Base-by-base conservation (phyloP, 2,888 invertebrate genomes). In the Pinctada fucata region DNA sequence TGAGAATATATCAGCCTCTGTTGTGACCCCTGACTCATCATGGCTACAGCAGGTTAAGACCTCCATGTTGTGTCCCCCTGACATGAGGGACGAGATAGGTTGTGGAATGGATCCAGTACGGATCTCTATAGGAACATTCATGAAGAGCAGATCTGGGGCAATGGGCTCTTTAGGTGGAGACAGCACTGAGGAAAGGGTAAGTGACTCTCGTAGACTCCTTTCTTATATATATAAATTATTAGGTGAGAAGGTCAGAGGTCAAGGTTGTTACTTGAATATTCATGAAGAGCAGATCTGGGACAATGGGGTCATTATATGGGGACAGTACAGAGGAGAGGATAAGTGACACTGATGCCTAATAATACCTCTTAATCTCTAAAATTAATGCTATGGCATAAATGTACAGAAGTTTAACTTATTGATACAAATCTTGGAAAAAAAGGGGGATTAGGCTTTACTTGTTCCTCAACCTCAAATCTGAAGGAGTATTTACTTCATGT, bases 81-180 rank as follows among this genome's bases (percentile, higher is more conserved):
- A 82, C 78, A 72, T 85, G 8, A 79, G 79, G 16, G 83, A 81
- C 3, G 76, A 81, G 31, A 78, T 79, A n/a, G n/a, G n/a, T n/a
- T n/a, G n/a, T n/a, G n/a, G n/a, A n/a, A 81, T 80, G 47, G 84
- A 67, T 76, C 84, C 1, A 79, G 70, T 85, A 50, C 79, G 89
- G 51, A 87, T 90, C 16, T 90, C 90, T 58, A 86, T 91, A 8
- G 90, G 89, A 2, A 81, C 86, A 13, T 91, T 88, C 80, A 89
- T 90, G 83, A 82, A 86, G 49, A 79, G 86, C 10, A 76, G 90
- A 3, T 89, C 90, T 4, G 89, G 86, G 65, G 86, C 87, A 6
- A 85, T 90, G 3, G 90, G 90, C 1, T 85, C 88, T 2, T 78
- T 90, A 6, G 87, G 84, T 72, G 90, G 88, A 13, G 84, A 86